Percentiles rank a stretch among this genome's conserved stretches.
These are phyloP conservation scores for Pangasius krempfi DNA, from an alignment of 2,797 vertebrate species.

Conservation along the genomic window DNA sequence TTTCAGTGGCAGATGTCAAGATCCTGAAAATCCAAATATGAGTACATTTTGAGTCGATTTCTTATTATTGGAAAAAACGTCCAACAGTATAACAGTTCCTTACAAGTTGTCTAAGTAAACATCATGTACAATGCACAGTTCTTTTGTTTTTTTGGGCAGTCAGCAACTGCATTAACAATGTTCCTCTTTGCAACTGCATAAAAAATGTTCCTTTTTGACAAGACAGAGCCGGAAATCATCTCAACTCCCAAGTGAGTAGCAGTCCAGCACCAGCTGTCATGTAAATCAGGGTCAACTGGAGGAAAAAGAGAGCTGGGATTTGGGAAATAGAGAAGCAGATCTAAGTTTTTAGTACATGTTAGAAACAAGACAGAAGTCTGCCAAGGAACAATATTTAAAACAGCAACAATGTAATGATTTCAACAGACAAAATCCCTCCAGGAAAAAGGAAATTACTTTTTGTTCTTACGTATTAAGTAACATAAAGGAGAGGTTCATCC, in stretches of 20 bases:
- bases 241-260: not conserved
- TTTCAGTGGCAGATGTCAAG: not conserved
- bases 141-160: not conserved
- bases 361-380: not conserved
- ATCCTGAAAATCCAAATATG: not conserved
- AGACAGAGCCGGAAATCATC: slow-evolving; percentile 13
- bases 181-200: not conserved
- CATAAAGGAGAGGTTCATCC: not conserved
- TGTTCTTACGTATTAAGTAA: not conserved
- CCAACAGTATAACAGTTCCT: not conserved
- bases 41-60: not conserved
- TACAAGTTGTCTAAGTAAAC: slow-evolving; percentile 11
- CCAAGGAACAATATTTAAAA: slow-evolving; percentile 4
- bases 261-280: slow-evolving; percentile 22
- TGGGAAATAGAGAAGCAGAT: not conserved
- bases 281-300: slow-evolving; percentile 26
- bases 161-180: slow-evolving; percentile 1
- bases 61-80: not conserved
- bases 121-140: not conserved
- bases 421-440: not conserved
- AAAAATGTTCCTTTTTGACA: slow-evolving; percentile 12
- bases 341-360: not conserved
- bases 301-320: slow-evolving; percentile 4
- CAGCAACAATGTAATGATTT: too few relatives aligned
- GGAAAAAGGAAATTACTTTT: not conserved